Evolutionary conservation across 2,113 vertebrate species (phyloP), one percentile per base, ranked within the genome.

Genomic region (Atlantisia rogersi): DNA sequence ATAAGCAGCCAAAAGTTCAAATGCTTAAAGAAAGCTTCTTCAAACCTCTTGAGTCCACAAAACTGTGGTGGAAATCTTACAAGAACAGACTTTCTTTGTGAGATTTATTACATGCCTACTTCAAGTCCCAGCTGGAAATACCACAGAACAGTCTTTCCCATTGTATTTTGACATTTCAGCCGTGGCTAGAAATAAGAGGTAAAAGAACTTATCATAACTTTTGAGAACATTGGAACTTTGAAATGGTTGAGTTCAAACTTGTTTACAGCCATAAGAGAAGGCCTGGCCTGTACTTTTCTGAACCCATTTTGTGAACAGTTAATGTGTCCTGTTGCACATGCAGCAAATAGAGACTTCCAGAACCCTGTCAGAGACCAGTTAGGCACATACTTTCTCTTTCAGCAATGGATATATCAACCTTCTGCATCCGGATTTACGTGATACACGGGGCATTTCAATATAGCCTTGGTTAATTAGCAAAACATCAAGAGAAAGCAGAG

Each of bases 61-160:
- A 96, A 92, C 86, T 46, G 86, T 87, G 83, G 88, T 97, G 77
- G 92, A 97, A 96, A 82, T 96, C 94, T 94, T 92, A 94, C 73
- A 95, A 96, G 94, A 97, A 97, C 96, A 97, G 94, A 91, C 92
- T 63, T 92, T 94, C 96, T 96, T 96, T 96, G 95, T 96, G 95
- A 95, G 95, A 94, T 95, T 96, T 96, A 96, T 95, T 97, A 96
- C 96, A 96, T 92, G 92, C 95, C 92, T 95, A 87, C 94, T 91
- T 89, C 83, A 82, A 67, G 77, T 89, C 96, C 94, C 94, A 96
- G 88, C 83, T 96, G 96, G 91, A 96, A 96, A 96, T 91, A 95
- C 83, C 92, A 76, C 91, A 92, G 91, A 96, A 96, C 96, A 96
- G 92, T 91, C 94, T 96, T 94, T 89, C 74, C 81, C 91, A 87